These are phyloP conservation scores for Halcyon smyrnensis DNA, from an alignment of 2,797 vertebrate genomes.

Conservation along the genomic window DNA sequence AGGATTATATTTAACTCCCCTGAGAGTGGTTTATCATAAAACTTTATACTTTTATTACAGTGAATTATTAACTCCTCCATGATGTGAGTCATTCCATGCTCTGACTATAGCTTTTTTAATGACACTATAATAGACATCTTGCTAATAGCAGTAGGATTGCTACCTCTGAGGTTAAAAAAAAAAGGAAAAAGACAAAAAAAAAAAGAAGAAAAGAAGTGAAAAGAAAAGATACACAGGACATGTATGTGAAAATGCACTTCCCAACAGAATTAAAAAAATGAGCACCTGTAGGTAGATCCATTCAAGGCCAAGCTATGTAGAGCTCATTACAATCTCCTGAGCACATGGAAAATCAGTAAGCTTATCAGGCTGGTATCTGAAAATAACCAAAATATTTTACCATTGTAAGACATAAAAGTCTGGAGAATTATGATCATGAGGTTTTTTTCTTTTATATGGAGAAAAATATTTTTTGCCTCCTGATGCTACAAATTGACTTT, in stretches of 20 bases:
- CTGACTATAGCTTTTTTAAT: conserved; percentile 85
- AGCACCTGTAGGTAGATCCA: conserved; percentile 6
- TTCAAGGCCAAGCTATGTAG: background rate
- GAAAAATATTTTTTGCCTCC: background rate
- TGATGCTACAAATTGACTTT: background rate
- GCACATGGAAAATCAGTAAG: conserved; percentile 13
- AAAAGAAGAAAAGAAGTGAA: conserved; percentile 15
- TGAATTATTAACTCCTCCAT: conserved; percentile 87
- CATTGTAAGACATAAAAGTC: background rate
- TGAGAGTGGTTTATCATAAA: conserved; percentile 88
- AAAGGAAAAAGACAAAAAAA: conserved; percentile 21
- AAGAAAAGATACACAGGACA: conserved; percentile 46
- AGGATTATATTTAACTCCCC: conserved; percentile 87
- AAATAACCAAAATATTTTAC: conserved; percentile 55
- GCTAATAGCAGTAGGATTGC: conserved; percentile 82
- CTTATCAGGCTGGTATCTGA: conserved; percentile 9
- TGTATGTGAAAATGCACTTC: conserved; percentile 46
- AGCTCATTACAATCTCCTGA: conserved; percentile 7
- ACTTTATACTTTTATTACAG: conserved; percentile 88
- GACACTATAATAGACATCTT: conserved; percentile 86
- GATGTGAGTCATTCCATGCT: conserved; percentile 85
- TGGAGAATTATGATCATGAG: background rate
- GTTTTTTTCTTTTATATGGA: background rate
- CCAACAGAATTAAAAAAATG: conserved; percentile 26
- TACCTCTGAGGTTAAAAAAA: conserved; percentile 75